These are phyloP conservation scores for Cybosia mesomella DNA, from an alignment of 2,888 invertebrate genomes.

Conservation along the genomic window DNA sequence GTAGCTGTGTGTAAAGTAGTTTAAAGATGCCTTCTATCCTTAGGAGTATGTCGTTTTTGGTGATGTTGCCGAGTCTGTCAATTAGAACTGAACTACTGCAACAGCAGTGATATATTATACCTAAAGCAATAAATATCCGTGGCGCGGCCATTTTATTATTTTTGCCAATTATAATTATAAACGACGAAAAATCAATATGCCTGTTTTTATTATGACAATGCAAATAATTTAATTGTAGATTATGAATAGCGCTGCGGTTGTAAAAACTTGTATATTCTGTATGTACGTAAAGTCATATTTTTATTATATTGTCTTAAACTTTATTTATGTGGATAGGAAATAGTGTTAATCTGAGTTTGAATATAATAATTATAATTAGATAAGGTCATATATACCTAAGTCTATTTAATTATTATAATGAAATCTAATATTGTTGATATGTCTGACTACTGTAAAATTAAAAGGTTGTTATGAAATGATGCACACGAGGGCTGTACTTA, in stretches of 20 bases:
- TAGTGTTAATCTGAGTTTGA: constrained; percentile 52
- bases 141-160: constrained; percentile 13
- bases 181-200: background rate
- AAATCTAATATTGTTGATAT: constrained; percentile 67
- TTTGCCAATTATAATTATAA: background rate
- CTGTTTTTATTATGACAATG: background rate
- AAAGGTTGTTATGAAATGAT: constrained; percentile 72
- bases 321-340: constrained; percentile 22
- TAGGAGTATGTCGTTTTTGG: constrained; percentile 42
- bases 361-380: constrained; percentile 58
- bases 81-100: constrained; percentile 35
- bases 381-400: constrained; percentile 53
- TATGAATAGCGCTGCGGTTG: constrained; percentile 12
- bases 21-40: constrained; percentile 63
- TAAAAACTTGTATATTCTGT: constrained; percentile 17
- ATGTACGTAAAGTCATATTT: constrained; percentile 15
- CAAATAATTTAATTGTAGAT: background rate
- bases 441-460: constrained; percentile 66
- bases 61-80: constrained; percentile 43
- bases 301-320: background rate
- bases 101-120: constrained; percentile 22
- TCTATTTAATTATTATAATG: constrained; percentile 58
- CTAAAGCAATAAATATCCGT: constrained; percentile 34
- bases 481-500: constrained; percentile 1
- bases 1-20: constrained; percentile 40